Conservation (phyloP, 2,888 invertebrate genomes). For the Drosophila gaucha region DNA sequence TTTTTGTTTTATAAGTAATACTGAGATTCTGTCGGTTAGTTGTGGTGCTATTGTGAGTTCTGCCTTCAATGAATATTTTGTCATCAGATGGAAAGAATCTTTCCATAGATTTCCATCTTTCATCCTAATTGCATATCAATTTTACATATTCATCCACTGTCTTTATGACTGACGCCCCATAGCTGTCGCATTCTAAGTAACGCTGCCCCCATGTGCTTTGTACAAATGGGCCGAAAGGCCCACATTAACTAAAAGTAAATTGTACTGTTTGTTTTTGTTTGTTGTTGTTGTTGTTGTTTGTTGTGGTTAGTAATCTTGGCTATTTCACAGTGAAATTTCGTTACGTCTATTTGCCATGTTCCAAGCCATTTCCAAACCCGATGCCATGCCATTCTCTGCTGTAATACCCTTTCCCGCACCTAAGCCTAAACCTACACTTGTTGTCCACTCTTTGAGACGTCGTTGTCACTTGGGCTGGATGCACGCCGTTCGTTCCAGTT, state of each 20-base stretch:
- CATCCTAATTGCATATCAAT: no score
- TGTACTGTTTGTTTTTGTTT: conserved; percentile 60
- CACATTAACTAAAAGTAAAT: conserved; percentile 65
- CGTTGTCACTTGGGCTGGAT: conserved; percentile 83
- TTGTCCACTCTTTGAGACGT: conserved; percentile 57
- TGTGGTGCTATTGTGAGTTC: conserved; percentile 30
- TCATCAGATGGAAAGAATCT: no score
- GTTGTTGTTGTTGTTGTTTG: conserved; percentile 17
- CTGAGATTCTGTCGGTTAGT: conserved; percentile 74
- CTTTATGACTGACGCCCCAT: no score
- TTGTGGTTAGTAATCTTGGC: no score
- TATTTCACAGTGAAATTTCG: conserved; percentile 65
- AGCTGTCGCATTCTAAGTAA: conserved; percentile 52
- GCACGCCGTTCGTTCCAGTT: conserved; percentile 82
- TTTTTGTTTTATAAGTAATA: conserved; percentile 59
- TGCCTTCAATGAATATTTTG: no score
- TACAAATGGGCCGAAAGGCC: conserved; percentile 38
- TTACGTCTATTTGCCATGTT: conserved; percentile 64
- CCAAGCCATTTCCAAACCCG: conserved; percentile 42
- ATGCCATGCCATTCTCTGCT: conserved; percentile 14
- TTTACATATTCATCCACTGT: neutral
- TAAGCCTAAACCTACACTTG: conserved; percentile 19
- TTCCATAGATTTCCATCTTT: no score
- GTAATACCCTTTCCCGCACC: conserved; percentile 24
- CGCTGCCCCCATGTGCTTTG: conserved; percentile 57